These are phyloP conservation scores for Anisognathus igniventris DNA, from an alignment of 2,797 vertebrate genomes.

Conservation along the genomic window DNA sequence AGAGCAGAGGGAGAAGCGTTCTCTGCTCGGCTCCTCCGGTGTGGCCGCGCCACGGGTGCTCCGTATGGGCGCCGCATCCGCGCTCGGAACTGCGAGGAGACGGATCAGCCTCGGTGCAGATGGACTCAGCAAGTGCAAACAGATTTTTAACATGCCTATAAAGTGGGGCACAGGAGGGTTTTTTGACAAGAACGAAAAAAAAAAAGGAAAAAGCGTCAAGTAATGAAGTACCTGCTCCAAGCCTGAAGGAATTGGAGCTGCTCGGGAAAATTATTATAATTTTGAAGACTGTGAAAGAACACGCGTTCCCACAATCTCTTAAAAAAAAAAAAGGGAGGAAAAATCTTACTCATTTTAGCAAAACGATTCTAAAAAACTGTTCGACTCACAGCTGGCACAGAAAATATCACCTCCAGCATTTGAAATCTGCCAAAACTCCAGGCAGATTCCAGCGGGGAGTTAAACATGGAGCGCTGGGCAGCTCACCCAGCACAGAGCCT, in stretches of 20 bases:
- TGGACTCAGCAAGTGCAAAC: conserved; percentile 33
- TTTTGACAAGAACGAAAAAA: not conserved
- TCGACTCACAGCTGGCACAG: not conserved
- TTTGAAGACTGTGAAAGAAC: not conserved
- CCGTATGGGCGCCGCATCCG: not conserved
- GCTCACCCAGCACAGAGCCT: not conserved
- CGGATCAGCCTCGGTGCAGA: not conserved
- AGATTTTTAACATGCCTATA: not conserved
- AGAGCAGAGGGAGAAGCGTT: not conserved
- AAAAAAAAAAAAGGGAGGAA: not conserved
- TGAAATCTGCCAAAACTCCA: not conserved
- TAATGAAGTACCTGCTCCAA: not conserved
- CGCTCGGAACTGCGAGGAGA: not conserved
- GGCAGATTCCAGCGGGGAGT: not conserved
- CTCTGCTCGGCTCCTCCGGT: not conserved
- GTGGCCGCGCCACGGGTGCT: not conserved
- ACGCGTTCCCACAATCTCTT: not conserved
- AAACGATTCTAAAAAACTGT: not conserved
- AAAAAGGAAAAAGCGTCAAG: not conserved
- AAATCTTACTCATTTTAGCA: not conserved
- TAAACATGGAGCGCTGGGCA: not conserved
- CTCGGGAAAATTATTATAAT: not conserved
- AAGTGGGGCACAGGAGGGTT: not conserved
- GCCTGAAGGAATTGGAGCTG: not conserved
- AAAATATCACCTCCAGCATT: not conserved